Base-by-base conservation (phyloP, 2,113 vertebrate species). In the Colius striatus region DNA sequence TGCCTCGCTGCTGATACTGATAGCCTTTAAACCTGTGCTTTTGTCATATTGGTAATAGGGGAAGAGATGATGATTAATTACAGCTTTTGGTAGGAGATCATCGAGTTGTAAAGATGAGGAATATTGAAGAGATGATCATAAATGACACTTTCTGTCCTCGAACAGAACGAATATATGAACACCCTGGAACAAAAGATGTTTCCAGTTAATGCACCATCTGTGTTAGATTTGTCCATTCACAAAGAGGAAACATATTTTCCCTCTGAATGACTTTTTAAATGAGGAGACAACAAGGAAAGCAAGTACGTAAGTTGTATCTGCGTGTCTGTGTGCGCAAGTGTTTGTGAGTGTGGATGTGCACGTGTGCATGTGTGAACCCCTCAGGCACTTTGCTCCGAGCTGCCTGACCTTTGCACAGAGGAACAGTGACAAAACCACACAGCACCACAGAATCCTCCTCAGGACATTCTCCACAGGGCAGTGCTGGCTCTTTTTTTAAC, bases 151-250 rank as follows among this genome's bases (percentile, higher is more conserved):
- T n/a, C 77, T 68, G 87, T 23, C 83, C 74, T 63, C 5, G 47
- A 84, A 43, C 51, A 73, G 66, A 89, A 27, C 2, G 10, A 62
- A 48, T 38, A 22, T 6, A 13, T 1, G 73, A 89, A 15, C 62
- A 32, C 19, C 16, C 41, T 67, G 89, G 75, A 85, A n/a, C 29
- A 30, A 73, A 96, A 94, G 78, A 92, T 95, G 94, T 95, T 96
- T 95, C 94, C 93, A 91, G 82, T 95, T 95, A 97, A 63, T 27
- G 75, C 55, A 30, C 58, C 95, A 94, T 95, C 96, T 97, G 95
- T 83, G 62, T 95, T 77, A 83, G 75, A 96, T 96, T 96, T 95
- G 78, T 74, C 93, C 96, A 95, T 96, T 97, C 93, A 95, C 94
- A 95, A 96, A 96, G 87, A 94, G 91, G 89, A 96, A 97, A 92